phyloP scores from a whole-genome alignment of 1,140 invertebrate species.

The Epicauta chinensis region DNA sequence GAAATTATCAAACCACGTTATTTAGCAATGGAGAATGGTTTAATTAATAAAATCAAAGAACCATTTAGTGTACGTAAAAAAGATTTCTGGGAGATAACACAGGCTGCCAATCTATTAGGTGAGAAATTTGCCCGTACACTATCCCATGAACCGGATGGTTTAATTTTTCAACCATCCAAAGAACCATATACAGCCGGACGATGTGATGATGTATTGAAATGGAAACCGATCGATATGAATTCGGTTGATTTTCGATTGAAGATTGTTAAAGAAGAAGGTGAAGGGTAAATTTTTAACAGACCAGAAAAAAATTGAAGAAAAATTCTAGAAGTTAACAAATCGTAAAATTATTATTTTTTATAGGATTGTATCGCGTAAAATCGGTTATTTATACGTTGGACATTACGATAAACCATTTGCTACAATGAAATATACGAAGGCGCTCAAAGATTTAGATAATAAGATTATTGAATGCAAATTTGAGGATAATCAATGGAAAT shows the following conservation, averaged over 20 bases:
- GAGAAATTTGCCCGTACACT: conserved; percentile 82
- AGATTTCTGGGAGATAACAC: conserved; percentile 79
- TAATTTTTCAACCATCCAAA: conserved; percentile 92
- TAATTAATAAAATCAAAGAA: conserved; percentile 69
- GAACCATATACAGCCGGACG: conserved; percentile 80
- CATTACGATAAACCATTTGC: conserved; percentile 57
- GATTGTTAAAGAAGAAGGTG: conserved; percentile 64
- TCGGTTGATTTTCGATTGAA: conserved; percentile 93
- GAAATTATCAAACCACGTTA: conserved; percentile 63
- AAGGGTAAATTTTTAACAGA: conserved; percentile 53
- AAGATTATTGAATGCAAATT: conserved; percentile 96
- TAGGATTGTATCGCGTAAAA: conserved; percentile 66
- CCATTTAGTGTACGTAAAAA: conserved; percentile 85
- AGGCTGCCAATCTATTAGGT: conserved; percentile 64
- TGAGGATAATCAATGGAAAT: conserved; percentile 75
- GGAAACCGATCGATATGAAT: conserved; percentile 92
- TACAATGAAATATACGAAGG: conserved; percentile 70
- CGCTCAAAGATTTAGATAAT: conserved; percentile 72
- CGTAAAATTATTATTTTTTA: conserved; percentile 33
- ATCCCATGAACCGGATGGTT: conserved; percentile 92
- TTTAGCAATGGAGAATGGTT: conserved; percentile 66
- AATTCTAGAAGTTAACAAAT: no score
- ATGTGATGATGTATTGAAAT: conserved; percentile 86
- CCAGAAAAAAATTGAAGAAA: background rate
- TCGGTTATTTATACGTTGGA: conserved; percentile 78